A percentile compares a stretch with the other conserved stretches of the same genome.
Conservation (phyloP, 2,888 invertebrate species). For the Ceraclea dissimilis region DNA sequence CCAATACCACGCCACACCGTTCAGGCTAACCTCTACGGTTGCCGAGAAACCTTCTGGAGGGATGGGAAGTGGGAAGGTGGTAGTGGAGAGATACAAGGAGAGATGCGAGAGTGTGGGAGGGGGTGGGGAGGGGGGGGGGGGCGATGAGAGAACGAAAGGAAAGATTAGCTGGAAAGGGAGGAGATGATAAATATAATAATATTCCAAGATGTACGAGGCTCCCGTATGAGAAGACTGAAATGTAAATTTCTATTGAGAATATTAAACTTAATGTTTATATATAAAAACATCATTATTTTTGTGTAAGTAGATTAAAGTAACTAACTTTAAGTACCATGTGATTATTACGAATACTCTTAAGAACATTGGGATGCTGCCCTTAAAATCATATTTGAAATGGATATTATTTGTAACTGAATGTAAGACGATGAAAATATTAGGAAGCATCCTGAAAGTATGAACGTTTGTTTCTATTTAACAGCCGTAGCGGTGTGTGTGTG, state of each 20-base stretch:
- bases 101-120: not conserved
- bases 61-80: slow-evolving; percentile 4
- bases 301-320: too few species aligned
- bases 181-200: not conserved
- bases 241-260: slow-evolving; percentile 20
- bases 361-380: too few species aligned
- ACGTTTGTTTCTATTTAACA: too few species aligned
- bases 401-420: too few species aligned
- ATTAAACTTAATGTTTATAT: too few species aligned
- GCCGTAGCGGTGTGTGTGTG: too few species aligned
- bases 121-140: not conserved
- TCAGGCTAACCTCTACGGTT: slow-evolving; percentile 24
- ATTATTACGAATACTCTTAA: too few species aligned
- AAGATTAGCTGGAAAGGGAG: slow-evolving; percentile 11
- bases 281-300: too few species aligned
- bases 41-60: slow-evolving; percentile 21
- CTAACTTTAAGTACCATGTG: too few species aligned
- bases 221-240: slow-evolving; percentile 18
- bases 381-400: too few species aligned
- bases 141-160: not conserved
- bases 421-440: too few species aligned
- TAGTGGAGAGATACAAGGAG: not conserved
- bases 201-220: slow-evolving; percentile 21
- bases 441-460: too few species aligned
- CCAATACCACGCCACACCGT: slow-evolving; percentile 18